Evolutionary conservation across 2,888 invertebrate genomes (phyloP).

Genomic region (Pardosa pseudoannulata): DNA sequence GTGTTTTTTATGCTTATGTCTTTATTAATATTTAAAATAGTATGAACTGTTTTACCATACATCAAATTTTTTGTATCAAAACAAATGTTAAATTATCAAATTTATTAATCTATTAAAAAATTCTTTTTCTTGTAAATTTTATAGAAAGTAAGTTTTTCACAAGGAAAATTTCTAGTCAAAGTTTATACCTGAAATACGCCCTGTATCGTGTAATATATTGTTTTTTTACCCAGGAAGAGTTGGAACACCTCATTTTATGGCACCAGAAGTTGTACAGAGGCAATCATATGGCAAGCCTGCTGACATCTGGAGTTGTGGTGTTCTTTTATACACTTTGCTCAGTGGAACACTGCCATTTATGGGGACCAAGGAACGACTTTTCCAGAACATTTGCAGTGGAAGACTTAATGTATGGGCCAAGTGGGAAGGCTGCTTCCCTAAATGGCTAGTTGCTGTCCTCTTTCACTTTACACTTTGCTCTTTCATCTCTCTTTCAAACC

Average conservation of each 20-base stretch:
- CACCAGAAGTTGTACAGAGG: slow-evolving; percentile 96
- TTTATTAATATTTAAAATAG: no score
- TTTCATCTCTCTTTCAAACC: slow-evolving; percentile 69
- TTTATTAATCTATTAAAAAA: slow-evolving; percentile 6
- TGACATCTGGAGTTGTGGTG: slow-evolving; percentile 98
- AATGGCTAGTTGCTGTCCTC: slow-evolving; percentile 72
- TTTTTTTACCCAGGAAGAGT: slow-evolving; percentile 52
- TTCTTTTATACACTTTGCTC: slow-evolving; percentile 93
- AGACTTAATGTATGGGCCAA: slow-evolving; percentile 84
- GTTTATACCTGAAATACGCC: no score
- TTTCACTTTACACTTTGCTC: slow-evolving; percentile 65
- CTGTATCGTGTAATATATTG: no score
- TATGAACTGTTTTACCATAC: no score
- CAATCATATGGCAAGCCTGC: slow-evolving; percentile 90
- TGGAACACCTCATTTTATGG: slow-evolving; percentile 98
- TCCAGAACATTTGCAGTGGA: slow-evolving; percentile 92
- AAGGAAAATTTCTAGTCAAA: background rate
- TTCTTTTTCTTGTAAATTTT: background rate
- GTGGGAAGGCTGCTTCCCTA: slow-evolving; percentile 71
- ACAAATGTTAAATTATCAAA: no score
- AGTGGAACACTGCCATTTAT: slow-evolving; percentile 96
- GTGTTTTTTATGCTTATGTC: no score
- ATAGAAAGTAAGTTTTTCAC: background rate
- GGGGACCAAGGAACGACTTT: slow-evolving; percentile 94
- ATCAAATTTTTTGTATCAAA: no score